phyloP scores from a whole-genome alignment of 2,888 invertebrate species.

The Pristionchus entomophagus region DNA sequence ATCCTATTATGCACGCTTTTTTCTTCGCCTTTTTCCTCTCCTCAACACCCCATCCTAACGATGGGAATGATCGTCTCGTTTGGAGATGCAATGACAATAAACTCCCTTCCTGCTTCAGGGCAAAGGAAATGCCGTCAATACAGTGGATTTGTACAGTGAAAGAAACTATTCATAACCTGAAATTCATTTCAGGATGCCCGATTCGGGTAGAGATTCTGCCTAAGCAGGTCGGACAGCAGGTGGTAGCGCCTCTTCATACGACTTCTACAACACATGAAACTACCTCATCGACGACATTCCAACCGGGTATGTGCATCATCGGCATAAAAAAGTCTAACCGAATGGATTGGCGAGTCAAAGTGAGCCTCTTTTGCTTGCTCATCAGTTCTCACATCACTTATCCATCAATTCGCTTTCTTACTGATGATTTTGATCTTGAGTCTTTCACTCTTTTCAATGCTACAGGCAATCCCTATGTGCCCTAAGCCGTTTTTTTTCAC shows the following conservation, averaged over 20 bases:
- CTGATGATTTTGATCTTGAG: too few relatives aligned
- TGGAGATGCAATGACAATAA: not conserved
- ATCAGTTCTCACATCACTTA: too few relatives aligned
- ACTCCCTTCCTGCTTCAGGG: too few relatives aligned
- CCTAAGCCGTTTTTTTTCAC: too few relatives aligned
- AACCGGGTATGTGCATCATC: not conserved
- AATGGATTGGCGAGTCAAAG: slow-evolving; percentile 6
- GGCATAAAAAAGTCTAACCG: not conserved
- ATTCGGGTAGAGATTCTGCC: slow-evolving; percentile 74
- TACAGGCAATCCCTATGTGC: too few relatives aligned
- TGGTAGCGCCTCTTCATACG: slow-evolving; percentile 62
- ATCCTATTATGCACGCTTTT: slow-evolving; percentile 33
- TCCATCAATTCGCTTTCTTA: too few relatives aligned
- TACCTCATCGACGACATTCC: not conserved
- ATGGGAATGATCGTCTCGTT: not conserved
- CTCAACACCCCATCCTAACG: not conserved
- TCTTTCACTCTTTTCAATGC: too few relatives aligned
- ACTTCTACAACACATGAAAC: not conserved
- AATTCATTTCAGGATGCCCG: slow-evolving; percentile 70
- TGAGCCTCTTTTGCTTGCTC: too few relatives aligned
- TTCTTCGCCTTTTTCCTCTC: not conserved
- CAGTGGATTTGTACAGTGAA: too few relatives aligned
- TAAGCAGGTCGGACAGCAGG: slow-evolving; percentile 73
- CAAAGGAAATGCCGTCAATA: too few relatives aligned
- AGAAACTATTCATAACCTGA: not conserved